Conservation (phyloP, 2,888 invertebrate genomes). For the Ennomos quercinarius region DNA sequence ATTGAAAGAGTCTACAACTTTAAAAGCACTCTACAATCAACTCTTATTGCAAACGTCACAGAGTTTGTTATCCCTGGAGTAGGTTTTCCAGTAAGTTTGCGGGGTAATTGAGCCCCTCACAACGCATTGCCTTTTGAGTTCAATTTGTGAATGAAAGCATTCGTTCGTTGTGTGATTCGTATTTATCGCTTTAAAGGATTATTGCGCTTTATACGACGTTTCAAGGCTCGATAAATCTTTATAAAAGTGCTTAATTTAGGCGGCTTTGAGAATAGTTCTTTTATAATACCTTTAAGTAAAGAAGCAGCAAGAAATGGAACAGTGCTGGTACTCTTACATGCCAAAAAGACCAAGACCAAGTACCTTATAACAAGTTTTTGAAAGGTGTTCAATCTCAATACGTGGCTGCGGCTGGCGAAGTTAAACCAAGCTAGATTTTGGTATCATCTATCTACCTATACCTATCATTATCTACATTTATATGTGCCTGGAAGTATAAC, state of each 20-base stretch:
- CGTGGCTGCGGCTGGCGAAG: too few relatives aligned
- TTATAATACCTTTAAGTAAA: conserved; percentile 1
- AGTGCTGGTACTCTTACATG: too few relatives aligned
- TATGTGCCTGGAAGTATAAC: too few relatives aligned
- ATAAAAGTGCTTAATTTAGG: conserved; percentile 32
- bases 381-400: too few relatives aligned
- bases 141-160: conserved; percentile 78
- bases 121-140: conserved; percentile 75
- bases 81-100: conserved; percentile 36
- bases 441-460: too few relatives aligned
- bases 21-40: conserved; percentile 36
- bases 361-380: too few relatives aligned
- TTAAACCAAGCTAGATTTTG: too few relatives aligned
- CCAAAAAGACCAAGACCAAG: too few relatives aligned
- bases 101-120: conserved; percentile 57
- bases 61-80: conserved; percentile 47
- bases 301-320: neutral
- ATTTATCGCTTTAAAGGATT: conserved; percentile 59
- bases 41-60: conserved; percentile 45
- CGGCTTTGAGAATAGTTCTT: conserved; percentile 3
- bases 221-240: conserved; percentile 40
- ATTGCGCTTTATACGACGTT: conserved; percentile 36
- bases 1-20: conserved; percentile 56
- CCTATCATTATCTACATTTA: too few relatives aligned
- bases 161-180: conserved; percentile 52